A percentile compares a stretch with the other conserved stretches of the same genome.
phyloP scores from a whole-genome alignment of 2,888 invertebrate genomes.

The Leptinotarsa rubiginosa region DNA sequence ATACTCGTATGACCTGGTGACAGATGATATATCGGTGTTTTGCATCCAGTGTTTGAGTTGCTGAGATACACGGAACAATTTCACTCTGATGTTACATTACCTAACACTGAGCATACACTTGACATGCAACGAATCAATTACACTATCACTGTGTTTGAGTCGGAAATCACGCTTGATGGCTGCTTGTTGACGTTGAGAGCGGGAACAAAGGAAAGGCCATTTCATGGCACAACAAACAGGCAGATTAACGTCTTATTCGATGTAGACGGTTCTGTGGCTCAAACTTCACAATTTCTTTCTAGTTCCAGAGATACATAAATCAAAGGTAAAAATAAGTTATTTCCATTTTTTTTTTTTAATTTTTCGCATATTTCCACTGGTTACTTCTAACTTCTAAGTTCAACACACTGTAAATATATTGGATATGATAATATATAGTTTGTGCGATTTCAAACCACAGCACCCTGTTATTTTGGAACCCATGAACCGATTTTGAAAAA shows the following conservation, averaged over 20 bases:
- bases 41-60: not conserved
- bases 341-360: no score
- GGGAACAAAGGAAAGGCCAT: not conserved
- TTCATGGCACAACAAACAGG: not conserved
- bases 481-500: no score
- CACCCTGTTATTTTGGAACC: no score
- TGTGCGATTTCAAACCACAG: no score
- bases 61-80: not conserved
- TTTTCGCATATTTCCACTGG: no score
- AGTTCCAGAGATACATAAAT: no score
- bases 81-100: constrained; percentile 2
- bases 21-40: not conserved
- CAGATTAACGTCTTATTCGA: not conserved
- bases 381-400: no score
- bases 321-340: no score
- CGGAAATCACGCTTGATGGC: not conserved
- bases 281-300: no score
- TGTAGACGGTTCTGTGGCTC: no score
- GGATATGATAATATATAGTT: no score
- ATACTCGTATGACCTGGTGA: not conserved
- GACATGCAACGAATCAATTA: not conserved
- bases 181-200: not conserved
- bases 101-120: not conserved
- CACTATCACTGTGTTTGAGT: not conserved
- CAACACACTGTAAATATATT: no score